Base-by-base conservation (phyloP, 2,888 invertebrate genomes). In the Amblyteles armatorius region DNA sequence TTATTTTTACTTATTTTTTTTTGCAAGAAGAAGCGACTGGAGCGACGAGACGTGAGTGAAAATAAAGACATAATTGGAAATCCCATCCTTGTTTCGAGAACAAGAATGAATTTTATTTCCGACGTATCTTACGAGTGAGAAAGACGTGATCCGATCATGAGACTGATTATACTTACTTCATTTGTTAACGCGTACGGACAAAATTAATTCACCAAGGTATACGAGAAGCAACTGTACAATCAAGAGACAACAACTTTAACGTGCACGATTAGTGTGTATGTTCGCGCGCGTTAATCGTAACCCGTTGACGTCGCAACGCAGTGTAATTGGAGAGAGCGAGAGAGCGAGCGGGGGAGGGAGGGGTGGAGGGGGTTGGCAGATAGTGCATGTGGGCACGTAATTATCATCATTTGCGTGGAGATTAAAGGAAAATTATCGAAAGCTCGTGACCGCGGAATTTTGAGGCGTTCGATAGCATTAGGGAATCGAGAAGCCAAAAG, bases 221-320 rank as follows among this genome's bases (percentile, higher is more conserved):
- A 82, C 82, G 76, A 77, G 11, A 63, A 57, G 82, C 68, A 80
- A 80, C 76, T 72, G 73, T 50, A 85, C 79, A 85, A 82, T 85
- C 85, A 85, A 79, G 77, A 19, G 57, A 72, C 40, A 48, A 48
- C 13, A 48, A 11, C 40, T 40, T 55, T 67, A 71, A 71, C 72
- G 63, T 67, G 73, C 60, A 44, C 19, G 50, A 11, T 26, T n/a
- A 63, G 22, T 33, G 72, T 50, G 40, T n/a, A 11, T 29, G 33
- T 74, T 65, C 16, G 13, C 29, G 57, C 69, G 69, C 13, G 44
- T 57, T 55, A 69, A 84, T 73, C 48, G 73, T 68, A 74, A 73
- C 48, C 73, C 77, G 81, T 60, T 73, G 69, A 78, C 60, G 73
- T 84, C 65, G 74, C 81, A 22, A 68, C 73, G 44, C 50, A 68